Percentiles rank a stretch among this genome's conserved stretches.
phyloP scores from a whole-genome alignment of 1,140 invertebrate species.

The Sycobia sp. region DNA sequence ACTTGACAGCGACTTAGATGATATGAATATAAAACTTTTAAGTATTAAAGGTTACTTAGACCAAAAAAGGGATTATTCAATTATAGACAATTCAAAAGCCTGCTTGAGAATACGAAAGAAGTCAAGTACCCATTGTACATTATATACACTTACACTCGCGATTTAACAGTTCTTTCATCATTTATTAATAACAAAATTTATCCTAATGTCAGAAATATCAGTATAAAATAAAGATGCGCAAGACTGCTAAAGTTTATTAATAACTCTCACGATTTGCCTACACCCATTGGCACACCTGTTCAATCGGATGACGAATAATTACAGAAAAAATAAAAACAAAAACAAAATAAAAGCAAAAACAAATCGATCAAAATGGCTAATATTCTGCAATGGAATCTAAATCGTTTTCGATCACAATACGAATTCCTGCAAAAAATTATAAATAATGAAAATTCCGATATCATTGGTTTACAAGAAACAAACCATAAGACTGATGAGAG shows the following conservation, averaged over 20 bases:
- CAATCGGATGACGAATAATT: neutral
- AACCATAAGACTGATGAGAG: no score
- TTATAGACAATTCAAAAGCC: conserved; percentile 31
- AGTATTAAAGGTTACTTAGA: neutral
- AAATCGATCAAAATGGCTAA: neutral
- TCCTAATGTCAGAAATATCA: neutral
- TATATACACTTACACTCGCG: conserved; percentile 7
- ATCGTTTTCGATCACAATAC: conserved; percentile 9
- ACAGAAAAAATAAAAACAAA: no score
- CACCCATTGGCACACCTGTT: neutral
- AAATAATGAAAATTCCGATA: conserved; percentile 25
- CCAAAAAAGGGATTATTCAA: neutral
- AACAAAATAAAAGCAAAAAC: no score
- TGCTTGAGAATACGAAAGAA: conserved; percentile 14
- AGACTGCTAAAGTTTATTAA: conserved; percentile 3
- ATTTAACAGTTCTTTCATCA: neutral
- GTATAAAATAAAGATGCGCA: conserved; percentile 22
- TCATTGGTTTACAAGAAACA: no score
- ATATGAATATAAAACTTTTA: neutral
- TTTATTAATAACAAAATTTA: conserved; percentile 7
- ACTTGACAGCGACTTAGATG: neutral
- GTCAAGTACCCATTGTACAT: neutral
- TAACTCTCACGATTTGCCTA: neutral
- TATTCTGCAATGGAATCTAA: conserved; percentile 37
- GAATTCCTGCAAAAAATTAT: conserved; percentile 27